These are phyloP conservation scores for Tenrec ecaudatus DNA, from an alignment of 2,113 vertebrate genomes.

Conservation along the genomic window DNA sequence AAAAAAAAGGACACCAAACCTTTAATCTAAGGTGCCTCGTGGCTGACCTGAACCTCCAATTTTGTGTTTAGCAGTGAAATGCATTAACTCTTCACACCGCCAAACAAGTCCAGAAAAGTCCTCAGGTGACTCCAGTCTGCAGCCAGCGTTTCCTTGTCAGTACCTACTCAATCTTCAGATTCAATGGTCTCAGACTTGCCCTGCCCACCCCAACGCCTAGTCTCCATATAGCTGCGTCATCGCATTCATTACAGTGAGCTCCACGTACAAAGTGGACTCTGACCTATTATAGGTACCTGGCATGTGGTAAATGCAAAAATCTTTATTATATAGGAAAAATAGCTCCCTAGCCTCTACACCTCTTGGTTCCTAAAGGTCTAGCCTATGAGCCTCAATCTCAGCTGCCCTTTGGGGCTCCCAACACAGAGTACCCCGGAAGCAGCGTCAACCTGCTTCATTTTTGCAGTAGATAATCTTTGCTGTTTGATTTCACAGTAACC, in stretches of 20 bases:
- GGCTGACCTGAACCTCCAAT: not conserved
- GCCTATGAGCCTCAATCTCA: not conserved
- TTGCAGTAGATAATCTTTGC: not conserved
- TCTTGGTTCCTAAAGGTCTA: not conserved
- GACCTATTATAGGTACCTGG: not conserved
- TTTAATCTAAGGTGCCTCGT: not conserved
- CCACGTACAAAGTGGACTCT: not conserved
- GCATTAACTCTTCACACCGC: not conserved
- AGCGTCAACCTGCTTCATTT: not conserved
- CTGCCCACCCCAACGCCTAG: not conserved
- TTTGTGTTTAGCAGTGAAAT: not conserved
- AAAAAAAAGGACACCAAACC: not conserved
- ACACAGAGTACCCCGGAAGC: not conserved
- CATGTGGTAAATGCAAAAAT: not conserved
- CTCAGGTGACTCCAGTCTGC: not conserved
- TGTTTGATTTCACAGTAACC: not conserved
- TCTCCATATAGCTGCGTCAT: not conserved
- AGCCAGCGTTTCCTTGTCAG: not conserved
- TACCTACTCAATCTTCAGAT: not conserved
- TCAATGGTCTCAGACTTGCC: not conserved
- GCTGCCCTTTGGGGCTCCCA: not conserved
- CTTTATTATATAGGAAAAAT: not conserved
- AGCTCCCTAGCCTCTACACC: not conserved
- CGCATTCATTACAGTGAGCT: not conserved
- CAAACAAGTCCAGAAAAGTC: not conserved